Percentiles rank a stretch among this genome's conserved stretches.
These are phyloP conservation scores for Gambusia holbrooki DNA, from an alignment of 2,113 vertebrate genomes.

Conservation along the genomic window DNA sequence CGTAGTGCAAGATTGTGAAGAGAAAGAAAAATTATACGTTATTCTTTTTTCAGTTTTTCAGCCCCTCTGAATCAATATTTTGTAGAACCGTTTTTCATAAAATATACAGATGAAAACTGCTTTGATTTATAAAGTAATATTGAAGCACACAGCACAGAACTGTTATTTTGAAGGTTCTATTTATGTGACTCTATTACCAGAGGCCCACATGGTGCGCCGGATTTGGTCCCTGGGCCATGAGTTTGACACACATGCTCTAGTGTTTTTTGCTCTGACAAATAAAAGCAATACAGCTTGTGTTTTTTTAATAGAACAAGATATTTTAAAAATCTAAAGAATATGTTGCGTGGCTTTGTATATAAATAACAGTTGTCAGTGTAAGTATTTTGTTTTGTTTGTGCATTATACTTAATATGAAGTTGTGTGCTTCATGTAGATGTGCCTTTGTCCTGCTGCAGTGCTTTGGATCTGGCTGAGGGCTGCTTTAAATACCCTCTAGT, in stretches of 20 bases:
- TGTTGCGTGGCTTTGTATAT: not conserved
- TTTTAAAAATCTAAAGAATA: not conserved
- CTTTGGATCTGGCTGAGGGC: constrained; percentile 87
- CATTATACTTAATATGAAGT: not conserved
- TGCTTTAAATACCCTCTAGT: constrained; percentile 94
- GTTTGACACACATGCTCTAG: no score
- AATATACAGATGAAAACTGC: no score
- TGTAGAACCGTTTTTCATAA: not conserved
- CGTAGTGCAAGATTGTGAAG: not conserved
- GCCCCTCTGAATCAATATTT: not conserved
- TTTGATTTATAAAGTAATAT: no score
- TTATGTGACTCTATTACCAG: no score
- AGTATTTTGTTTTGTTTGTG: not conserved
- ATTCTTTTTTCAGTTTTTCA: not conserved
- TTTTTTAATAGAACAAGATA: not conserved
- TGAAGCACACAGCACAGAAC: no score
- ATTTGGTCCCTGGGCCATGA: no score
- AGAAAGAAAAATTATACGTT: not conserved
- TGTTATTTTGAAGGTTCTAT: no score
- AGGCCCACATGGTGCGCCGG: no score
- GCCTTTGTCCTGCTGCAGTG: constrained; percentile 68
- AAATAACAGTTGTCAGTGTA: not conserved
- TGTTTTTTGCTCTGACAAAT: not conserved
- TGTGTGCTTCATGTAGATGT: not conserved
- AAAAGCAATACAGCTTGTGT: not conserved